Evolutionary conservation across 1,140 invertebrate species (phyloP).

Genomic region (Saccostrea glomerata): DNA sequence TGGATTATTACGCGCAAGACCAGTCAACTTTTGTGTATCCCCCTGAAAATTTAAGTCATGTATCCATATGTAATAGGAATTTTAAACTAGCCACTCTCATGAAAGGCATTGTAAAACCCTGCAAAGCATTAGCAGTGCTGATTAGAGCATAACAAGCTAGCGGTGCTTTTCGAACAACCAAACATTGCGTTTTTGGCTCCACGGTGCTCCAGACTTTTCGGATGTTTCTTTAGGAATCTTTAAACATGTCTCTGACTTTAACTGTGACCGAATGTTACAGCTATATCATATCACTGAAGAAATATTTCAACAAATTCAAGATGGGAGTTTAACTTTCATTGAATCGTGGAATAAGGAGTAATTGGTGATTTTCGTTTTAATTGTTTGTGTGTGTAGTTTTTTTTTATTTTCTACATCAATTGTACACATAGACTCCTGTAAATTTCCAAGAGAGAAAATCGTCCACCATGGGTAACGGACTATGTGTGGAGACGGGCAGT

Average conservation of each 20-base stretch:
- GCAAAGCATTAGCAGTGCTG: not conserved
- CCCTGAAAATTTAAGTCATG: not conserved
- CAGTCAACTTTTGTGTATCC: not conserved
- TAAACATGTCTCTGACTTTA: not conserved
- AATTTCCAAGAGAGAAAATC: not conserved
- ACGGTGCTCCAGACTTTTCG: not conserved
- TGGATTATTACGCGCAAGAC: conserved; percentile 7
- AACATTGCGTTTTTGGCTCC: not conserved
- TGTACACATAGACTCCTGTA: not conserved
- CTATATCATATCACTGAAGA: conserved; percentile 15
- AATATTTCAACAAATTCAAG: conserved; percentile 35
- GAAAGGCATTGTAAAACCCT: not conserved
- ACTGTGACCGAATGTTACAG: not conserved
- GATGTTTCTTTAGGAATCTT: not conserved
- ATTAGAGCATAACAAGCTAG: not conserved
- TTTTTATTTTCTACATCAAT: not conserved
- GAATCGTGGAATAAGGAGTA: not conserved
- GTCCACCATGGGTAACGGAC: conserved; percentile 55
- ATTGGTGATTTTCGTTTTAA: not conserved
- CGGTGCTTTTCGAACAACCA: conserved; percentile 6
- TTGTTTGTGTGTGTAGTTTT: not conserved
- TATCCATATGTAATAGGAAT: conserved; percentile 21
- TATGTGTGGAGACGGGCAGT: conserved; percentile 59
- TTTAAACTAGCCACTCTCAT: conserved; percentile 1
- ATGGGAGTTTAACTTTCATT: not conserved